Base-by-base conservation (phyloP, 1,140 invertebrate genomes). In the Penaeus japonicus region DNA sequence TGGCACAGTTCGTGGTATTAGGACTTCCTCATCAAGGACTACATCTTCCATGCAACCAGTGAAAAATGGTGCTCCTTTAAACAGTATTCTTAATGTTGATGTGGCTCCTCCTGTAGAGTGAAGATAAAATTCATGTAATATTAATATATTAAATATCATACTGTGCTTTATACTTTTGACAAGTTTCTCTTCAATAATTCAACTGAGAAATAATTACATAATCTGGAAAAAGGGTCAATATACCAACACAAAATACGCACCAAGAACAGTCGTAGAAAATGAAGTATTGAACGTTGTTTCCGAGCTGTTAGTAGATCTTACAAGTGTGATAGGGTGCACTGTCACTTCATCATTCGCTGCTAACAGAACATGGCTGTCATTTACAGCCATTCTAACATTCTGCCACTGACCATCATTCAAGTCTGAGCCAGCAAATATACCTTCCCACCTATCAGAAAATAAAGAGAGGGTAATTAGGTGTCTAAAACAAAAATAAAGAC, bases 21-120 rank as follows among this genome's bases (percentile, higher is more conserved):
- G 24, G 22, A 83, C 78, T 24, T 96, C 95, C 5, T 95, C 95
- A 92, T 98, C 98, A 39, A 98, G 95, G 35, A 95, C 94, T 15
- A 98, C 95, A 92, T 99, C 97, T 92, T 98, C 96, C 92, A 97
- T 96, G 92, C 98, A 99, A 4, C 98, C 98, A 24, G 97, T 95
- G 92, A 97, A 97, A 89, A 94, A 95, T 39, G 95, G 94, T 0
- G 95, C 95, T 27, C 91, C 91, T 32, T 91, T 90, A 27, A 91
- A 89, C 17, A 92, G 84, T n/a, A 92, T 86, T 55, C 92, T 94
- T 17, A 78, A 91, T 30, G 85, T 89, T 24, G 89, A 59, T 0
- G 85, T 89, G 4, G 88, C 89, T 53, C 90, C 90, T 30, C 90
- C 90, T 89, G 81, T 27, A 62, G 53, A 77, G 30, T 27, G 27